Evolutionary conservation across 2,113 vertebrate species (phyloP).

Genomic region (Gavia stellata): DNA sequence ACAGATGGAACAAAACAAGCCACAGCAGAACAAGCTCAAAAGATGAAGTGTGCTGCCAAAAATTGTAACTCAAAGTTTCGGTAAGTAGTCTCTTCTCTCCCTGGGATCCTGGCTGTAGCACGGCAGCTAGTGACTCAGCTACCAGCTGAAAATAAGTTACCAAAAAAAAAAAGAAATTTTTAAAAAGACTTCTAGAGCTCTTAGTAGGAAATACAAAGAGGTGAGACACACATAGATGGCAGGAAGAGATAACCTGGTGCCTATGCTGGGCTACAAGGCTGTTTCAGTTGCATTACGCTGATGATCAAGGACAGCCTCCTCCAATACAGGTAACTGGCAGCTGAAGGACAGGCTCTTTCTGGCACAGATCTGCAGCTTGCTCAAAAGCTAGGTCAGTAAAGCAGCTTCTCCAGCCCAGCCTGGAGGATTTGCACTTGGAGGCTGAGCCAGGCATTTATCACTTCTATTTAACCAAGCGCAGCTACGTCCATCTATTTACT

Average conservation of each 20-base stretch:
- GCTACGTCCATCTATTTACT: neutral
- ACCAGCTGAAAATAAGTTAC: neutral
- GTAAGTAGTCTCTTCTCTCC: neutral
- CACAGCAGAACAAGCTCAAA: neutral
- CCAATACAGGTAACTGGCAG: fast-evolving
- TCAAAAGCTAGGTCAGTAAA: neutral
- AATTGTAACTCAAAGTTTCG: neutral
- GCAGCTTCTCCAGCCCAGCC: neutral
- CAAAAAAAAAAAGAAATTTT: neutral
- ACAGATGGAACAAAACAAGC: constrained; percentile 22
- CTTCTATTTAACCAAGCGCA: neutral
- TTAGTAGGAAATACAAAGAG: neutral
- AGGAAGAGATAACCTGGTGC: neutral
- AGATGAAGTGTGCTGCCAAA: constrained; percentile 7
- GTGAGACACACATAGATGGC: neutral
- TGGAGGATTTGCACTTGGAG: neutral
- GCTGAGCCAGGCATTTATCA: neutral
- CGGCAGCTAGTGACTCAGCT: neutral
- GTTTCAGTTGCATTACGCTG: fast-evolving
- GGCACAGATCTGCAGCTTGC: neutral
- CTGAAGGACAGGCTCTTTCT: neutral
- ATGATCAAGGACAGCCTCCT: fast-evolving
- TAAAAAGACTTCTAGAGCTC: neutral
- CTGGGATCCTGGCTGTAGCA: neutral
- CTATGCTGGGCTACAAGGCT: neutral